phyloP scores from a whole-genome alignment of 1,140 invertebrate genomes.

The Drosophila sp. region DNA sequence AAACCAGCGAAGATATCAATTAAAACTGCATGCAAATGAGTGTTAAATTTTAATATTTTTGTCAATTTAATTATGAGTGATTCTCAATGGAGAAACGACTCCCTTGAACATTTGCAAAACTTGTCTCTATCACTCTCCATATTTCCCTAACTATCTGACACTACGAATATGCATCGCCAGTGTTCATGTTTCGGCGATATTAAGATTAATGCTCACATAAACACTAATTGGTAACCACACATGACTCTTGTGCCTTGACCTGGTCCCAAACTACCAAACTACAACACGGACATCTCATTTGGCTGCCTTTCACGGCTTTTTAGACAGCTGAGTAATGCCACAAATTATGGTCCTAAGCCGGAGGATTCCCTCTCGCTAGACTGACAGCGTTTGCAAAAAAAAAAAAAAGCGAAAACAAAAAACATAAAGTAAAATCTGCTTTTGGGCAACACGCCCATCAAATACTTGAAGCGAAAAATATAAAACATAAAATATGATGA shows the following conservation, averaged over 20 bases:
- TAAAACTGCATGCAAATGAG: too few relatives aligned
- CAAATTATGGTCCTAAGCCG: conserved; percentile 32
- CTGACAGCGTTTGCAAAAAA: conserved; percentile 22
- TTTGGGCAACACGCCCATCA: conserved; percentile 52
- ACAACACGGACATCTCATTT: background rate
- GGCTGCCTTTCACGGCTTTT: conserved; percentile 53
- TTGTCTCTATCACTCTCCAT: background rate
- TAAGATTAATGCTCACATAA: conserved; percentile 38
- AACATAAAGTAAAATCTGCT: background rate
- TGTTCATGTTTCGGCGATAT: background rate
- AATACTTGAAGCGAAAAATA: conserved; percentile 74
- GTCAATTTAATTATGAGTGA: too few relatives aligned
- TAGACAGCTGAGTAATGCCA: conserved; percentile 61
- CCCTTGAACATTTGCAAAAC: too few relatives aligned
- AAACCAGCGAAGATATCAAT: too few relatives aligned
- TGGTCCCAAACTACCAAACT: background rate
- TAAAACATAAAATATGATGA: conserved; percentile 78
- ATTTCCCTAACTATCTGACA: background rate
- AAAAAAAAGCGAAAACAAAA: background rate
- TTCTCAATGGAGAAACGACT: too few relatives aligned
- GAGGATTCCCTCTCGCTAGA: conserved; percentile 14
- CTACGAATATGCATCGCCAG: background rate
- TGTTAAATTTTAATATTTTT: too few relatives aligned
- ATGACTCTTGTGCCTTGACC: conserved; percentile 24
- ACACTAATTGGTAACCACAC: conserved; percentile 51